Evolutionary conservation across 1,140 invertebrate genomes (phyloP).

Genomic region (Zaprionus nigranus): DNA sequence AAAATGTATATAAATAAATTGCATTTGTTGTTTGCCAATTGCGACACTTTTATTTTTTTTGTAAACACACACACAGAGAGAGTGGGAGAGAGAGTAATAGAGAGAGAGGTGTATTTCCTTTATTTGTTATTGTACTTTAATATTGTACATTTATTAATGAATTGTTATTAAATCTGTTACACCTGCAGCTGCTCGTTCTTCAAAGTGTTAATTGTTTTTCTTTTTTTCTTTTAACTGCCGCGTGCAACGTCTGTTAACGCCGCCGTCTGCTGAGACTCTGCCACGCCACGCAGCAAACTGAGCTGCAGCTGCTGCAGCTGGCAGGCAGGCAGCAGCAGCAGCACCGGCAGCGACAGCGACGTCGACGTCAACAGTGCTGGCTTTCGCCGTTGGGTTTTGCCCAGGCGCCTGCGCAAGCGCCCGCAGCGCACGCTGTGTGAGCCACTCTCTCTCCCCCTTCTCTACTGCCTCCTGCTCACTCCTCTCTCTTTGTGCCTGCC

Average conservation of each 20-base stretch:
- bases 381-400: constrained; percentile 31
- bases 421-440: constrained; percentile 13
- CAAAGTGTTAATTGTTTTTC: constrained; percentile 5
- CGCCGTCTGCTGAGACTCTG: constrained; percentile 76
- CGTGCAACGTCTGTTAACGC: constrained; percentile 63
- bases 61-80: not conserved
- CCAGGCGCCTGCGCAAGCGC: constrained; percentile 64
- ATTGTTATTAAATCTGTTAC: constrained; percentile 25
- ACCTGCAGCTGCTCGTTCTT: constrained; percentile 1
- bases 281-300: constrained; percentile 36
- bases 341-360: constrained; percentile 5
- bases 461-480: not conserved
- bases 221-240: constrained; percentile 28
- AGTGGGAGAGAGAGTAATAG: not conserved
- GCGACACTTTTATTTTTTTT: constrained; percentile 23
- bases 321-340: constrained; percentile 3
- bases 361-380: constrained; percentile 30
- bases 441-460: not conserved
- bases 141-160: not conserved
- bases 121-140: not conserved
- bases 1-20: constrained; percentile 39
- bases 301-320: constrained; percentile 37
- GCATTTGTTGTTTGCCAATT: constrained; percentile 47
- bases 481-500: constrained; percentile 15
- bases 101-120: not conserved